Percentiles rank a stretch among this genome's conserved stretches.
phyloP scores from a whole-genome alignment of 2,888 invertebrate genomes.

The Branchellion lobata region DNA sequence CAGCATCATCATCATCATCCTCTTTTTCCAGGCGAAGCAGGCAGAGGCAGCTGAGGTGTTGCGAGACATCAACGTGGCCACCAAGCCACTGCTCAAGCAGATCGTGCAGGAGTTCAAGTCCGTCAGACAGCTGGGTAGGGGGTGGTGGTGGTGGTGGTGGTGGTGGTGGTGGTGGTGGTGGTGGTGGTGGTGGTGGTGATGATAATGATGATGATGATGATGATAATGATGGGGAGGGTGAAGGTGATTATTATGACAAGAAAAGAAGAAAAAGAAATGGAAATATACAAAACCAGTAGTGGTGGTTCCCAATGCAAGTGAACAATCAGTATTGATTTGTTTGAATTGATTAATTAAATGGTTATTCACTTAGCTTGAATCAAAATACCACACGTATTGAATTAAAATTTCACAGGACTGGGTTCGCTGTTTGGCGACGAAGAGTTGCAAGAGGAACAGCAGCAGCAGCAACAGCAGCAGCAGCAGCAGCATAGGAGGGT shows the following conservation, averaged over 20 bases:
- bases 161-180: not conserved
- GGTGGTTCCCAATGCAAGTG: too few relatives aligned
- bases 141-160: too few relatives aligned
- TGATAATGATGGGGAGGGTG: not conserved
- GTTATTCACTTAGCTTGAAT: too few relatives aligned
- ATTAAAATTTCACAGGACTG: conserved; percentile 73
- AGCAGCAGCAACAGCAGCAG: conserved; percentile 72
- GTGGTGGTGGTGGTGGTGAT: not conserved
- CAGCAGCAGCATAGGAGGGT: conserved; percentile 73
- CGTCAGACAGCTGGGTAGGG: not conserved
- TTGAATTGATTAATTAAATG: too few relatives aligned
- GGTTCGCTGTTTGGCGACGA: conserved; percentile 78
- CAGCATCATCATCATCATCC: too few relatives aligned
- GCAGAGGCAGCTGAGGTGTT: not conserved
- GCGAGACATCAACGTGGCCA: not conserved
- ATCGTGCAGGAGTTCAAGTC: not conserved
- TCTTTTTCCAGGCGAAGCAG: conserved; percentile 1
- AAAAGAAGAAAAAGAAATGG: not conserved
- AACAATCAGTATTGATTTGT: too few relatives aligned
- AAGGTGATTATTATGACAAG: not conserved
- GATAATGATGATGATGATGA: not conserved
- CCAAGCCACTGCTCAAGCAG: not conserved
- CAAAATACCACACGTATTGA: too few relatives aligned
- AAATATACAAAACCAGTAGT: too few relatives aligned
- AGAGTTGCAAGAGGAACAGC: conserved; percentile 74